Evolutionary conservation across 1,140 invertebrate species (phyloP).

Genomic region (Heliothis virescens): DNA sequence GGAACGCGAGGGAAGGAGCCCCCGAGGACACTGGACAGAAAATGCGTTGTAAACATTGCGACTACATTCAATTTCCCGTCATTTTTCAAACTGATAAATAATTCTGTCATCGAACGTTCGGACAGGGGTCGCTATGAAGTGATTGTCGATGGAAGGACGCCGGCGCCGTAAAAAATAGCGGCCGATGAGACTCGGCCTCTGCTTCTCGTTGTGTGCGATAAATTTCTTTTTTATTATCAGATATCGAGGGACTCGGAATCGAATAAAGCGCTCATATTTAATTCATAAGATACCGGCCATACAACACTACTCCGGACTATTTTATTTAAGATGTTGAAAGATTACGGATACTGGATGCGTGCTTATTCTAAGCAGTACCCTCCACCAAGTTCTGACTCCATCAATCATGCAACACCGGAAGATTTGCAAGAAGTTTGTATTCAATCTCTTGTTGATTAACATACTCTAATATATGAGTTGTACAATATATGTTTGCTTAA

Average conservation of each 20-base stretch:
- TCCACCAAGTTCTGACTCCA: conserved; percentile 41
- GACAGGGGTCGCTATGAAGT: conserved; percentile 86
- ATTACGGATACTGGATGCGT: conserved; percentile 72
- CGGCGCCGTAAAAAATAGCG: conserved; percentile 82
- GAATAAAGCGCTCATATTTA: conserved; percentile 86
- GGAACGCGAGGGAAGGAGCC: conserved; percentile 84
- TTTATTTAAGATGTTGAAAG: conserved; percentile 84
- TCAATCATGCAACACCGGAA: conserved; percentile 38
- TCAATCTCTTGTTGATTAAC: neutral
- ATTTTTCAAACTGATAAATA: conserved; percentile 88
- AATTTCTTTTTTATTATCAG: conserved; percentile 86
- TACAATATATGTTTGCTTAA: too few relatives aligned
- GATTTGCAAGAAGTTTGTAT: neutral
- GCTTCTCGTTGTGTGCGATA: conserved; percentile 80
- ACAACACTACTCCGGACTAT: conserved; percentile 80
- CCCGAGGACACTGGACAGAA: conserved; percentile 84
- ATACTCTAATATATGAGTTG: too few relatives aligned
- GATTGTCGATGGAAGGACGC: conserved; percentile 81
- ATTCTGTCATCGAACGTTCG: conserved; percentile 86
- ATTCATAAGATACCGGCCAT: conserved; percentile 86
- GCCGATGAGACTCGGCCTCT: conserved; percentile 72
- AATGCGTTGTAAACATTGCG: conserved; percentile 87
- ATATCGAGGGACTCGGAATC: conserved; percentile 86
- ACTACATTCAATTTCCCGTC: conserved; percentile 87
- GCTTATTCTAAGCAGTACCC: conserved; percentile 48